Evolutionary conservation across 1,140 invertebrate genomes (phyloP).

Genomic region (Scaptomyza pallida): DNA sequence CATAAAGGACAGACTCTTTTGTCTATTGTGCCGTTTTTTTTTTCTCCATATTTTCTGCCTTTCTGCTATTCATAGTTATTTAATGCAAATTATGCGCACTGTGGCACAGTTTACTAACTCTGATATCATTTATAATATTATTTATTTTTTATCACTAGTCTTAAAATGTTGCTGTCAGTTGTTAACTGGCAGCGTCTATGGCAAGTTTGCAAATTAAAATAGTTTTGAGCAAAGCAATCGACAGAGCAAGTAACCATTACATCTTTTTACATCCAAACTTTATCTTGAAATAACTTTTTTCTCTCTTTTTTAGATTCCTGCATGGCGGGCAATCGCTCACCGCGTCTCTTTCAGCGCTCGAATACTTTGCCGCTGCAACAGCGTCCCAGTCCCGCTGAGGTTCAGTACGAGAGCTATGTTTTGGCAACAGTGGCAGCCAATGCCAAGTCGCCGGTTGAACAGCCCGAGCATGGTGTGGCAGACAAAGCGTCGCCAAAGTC

Average conservation of each 20-base stretch:
- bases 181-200: slow-evolving; percentile 53
- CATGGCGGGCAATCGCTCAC: slow-evolving; percentile 75
- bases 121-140: slow-evolving; percentile 10
- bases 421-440: slow-evolving; percentile 79
- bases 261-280: neutral
- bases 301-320: slow-evolving; percentile 71
- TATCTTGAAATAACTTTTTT: neutral
- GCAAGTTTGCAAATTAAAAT: slow-evolving; percentile 77
- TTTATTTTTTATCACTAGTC: slow-evolving; percentile 16
- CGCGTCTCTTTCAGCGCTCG: slow-evolving; percentile 63
- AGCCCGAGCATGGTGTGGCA: slow-evolving; percentile 41
- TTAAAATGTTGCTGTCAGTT: slow-evolving; percentile 40
- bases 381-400: slow-evolving; percentile 71
- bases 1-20: slow-evolving; percentile 21
- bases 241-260: slow-evolving; percentile 44
- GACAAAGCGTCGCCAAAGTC: slow-evolving; percentile 19
- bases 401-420: slow-evolving; percentile 82
- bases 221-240: slow-evolving; percentile 49
- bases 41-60: neutral
- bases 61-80: slow-evolving; percentile 18
- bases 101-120: slow-evolving; percentile 56
- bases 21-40: slow-evolving; percentile 29
- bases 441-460: slow-evolving; percentile 80
- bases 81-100: slow-evolving; percentile 49
- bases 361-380: slow-evolving; percentile 73